A percentile compares a stretch with the other conserved stretches of the same genome.
Evolutionary conservation across 2,888 invertebrate genomes (phyloP).

Genomic region (Nomada ferruginata): DNA sequence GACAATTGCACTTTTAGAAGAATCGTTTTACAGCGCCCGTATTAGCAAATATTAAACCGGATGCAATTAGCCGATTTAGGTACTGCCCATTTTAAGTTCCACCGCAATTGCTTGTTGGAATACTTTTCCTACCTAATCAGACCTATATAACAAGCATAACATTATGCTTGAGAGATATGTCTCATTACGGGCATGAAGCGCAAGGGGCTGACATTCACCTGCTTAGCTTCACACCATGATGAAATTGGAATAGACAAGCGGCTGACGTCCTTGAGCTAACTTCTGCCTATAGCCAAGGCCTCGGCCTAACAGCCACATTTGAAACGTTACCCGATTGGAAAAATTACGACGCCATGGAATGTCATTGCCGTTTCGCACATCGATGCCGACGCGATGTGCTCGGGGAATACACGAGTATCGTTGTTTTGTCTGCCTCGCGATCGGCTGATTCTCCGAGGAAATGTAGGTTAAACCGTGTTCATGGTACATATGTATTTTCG

Average conservation of each 20-base stretch:
- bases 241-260: conserved; percentile 74
- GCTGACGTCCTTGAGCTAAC: conserved; percentile 78
- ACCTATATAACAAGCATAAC: conserved; percentile 2
- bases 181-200: conserved; percentile 65
- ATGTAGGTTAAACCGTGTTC: conserved; percentile 52
- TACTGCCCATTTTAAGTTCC: background rate
- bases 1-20: too few species aligned
- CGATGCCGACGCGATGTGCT: conserved; percentile 49
- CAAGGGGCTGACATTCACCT: conserved; percentile 73
- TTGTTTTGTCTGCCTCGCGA: conserved; percentile 28
- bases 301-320: conserved; percentile 63
- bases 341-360: conserved; percentile 76
- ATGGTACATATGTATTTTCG: conserved; percentile 23
- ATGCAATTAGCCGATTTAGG: background rate
- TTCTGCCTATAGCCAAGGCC: conserved; percentile 73
- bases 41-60: background rate
- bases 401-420: conserved; percentile 40
- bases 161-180: conserved; percentile 52
- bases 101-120: background rate
- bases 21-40: background rate
- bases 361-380: conserved; percentile 73
- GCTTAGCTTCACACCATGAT: conserved; percentile 72
- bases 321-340: conserved; percentile 69
- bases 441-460: conserved; percentile 8
- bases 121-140: conserved; percentile 32